Base-by-base conservation (phyloP, 2,113 vertebrate genomes). In the Sebastes schlegelii region DNA sequence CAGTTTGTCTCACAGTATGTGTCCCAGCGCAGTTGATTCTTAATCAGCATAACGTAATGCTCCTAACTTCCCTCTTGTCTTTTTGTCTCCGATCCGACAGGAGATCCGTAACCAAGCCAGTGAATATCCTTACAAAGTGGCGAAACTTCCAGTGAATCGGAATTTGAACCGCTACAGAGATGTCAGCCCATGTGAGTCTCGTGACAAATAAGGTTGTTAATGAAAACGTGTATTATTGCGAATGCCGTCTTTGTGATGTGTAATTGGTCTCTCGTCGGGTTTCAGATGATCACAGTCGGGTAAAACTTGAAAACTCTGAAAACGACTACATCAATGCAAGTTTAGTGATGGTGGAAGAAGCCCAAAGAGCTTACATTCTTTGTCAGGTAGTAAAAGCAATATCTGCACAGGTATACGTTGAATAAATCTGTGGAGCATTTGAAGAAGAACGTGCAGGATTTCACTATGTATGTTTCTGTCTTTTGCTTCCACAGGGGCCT, bases 281-380 rank as follows among this genome's bases (percentile, higher is more conserved):
- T 95, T 92, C 89, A 99, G 98, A 97, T 91, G 98, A 99, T 90
- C 98, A 99, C 92, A 99, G 98, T 93, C 97, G 97, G 81, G 97
- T 99, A 79, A 99, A 97, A 91, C 95, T 99, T 79, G 95, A 97
- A 89, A 97, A 96, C 85, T 91, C 94, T 0, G 98, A 99, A 73
- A 99, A 99, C 92, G 98, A 99, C 94, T 99, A 99, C 92, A 99
- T 99, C 92, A 99, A 99, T 89, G 98, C 98, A 90, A 99, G 98
- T 90, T 94, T 98, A 79, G 96, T 98, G 62, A 92, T 94, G 67
- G 95, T 96, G 94, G 96, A 98, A 86, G 97, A 99, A 96, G 98
- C 96, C 40, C 95, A 97, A 91, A 96, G 98, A 94, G 96, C 88
- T 42, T 99, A 99, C 85, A 97, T 99, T 92, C 95, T 99, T 93